A percentile compares a stretch with the other conserved stretches of the same genome.
Evolutionary conservation across 1,140 invertebrate species (phyloP).

Genomic region (Apis florea): DNA sequence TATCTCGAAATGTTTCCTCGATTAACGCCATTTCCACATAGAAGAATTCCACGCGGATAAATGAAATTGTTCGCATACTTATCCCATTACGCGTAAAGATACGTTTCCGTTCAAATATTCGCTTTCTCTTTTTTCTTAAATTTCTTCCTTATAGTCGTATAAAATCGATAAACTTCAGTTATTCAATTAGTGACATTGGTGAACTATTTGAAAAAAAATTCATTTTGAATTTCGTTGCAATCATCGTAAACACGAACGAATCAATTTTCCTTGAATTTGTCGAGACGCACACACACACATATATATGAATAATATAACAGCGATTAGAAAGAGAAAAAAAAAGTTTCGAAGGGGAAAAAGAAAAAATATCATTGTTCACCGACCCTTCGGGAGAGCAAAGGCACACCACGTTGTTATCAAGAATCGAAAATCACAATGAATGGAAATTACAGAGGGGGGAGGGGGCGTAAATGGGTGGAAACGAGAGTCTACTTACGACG

Average conservation of each 20-base stretch:
- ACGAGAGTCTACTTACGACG: slow-evolving; percentile 81
- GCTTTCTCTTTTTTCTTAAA: too few relatives aligned
- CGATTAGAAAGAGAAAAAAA: background rate
- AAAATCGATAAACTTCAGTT: too few relatives aligned
- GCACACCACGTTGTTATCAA: background rate
- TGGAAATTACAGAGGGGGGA: slow-evolving; percentile 36
- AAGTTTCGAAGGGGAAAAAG: rapidly evolving
- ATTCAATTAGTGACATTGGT: too few relatives aligned
- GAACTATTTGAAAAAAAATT: too few relatives aligned
- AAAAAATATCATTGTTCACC: background rate
- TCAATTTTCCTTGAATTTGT: too few relatives aligned
- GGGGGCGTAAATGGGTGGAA: background rate
- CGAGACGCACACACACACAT: too few relatives aligned
- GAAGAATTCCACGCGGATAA: background rate
- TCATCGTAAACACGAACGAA: too few relatives aligned
- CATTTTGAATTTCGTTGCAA: too few relatives aligned
- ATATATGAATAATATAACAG: background rate
- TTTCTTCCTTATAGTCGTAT: too few relatives aligned
- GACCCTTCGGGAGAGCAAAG: background rate
- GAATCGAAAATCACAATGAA: slow-evolving; percentile 29
- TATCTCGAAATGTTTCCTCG: slow-evolving; percentile 16
- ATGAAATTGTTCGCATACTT: slow-evolving; percentile 4
- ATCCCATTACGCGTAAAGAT: background rate
- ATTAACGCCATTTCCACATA: slow-evolving; percentile 24
- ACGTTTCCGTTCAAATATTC: too few relatives aligned